Evolutionary conservation across 2,888 invertebrate species (phyloP), one percentile per base, ranked within the genome.

Genomic region (Hecatera dysodea): DNA sequence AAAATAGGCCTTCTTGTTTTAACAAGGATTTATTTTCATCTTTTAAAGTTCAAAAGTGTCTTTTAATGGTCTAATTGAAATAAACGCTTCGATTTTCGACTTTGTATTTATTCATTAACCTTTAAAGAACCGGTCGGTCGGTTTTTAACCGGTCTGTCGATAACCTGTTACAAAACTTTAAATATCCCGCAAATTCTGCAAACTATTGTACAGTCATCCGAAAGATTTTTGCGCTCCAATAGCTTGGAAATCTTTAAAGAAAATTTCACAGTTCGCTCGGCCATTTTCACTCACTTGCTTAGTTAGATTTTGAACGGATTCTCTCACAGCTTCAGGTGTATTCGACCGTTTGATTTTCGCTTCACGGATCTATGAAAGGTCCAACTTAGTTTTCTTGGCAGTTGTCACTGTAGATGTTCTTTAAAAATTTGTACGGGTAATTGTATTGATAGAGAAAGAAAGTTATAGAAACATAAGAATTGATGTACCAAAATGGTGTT

Each of bases 221-320:
- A 56, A 55, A 61, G 72, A 77, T 70, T 63, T 19, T 46, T 75
- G 73, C 59, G 44, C 69, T 42, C 24, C 83, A 75, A 50, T 64
- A 77, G 53, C 17, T 69, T 33, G 72, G 71, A 83, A 77, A 74
- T 75, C 73, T 83, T 81, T 77, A 66, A 83, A 83, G 77, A 72
- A 76, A 77, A 84, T 83, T 85, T 77, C 74, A 79, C 85, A 83
- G 79, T 68, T 63, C 72, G 44, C 27, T 52, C 70, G 52, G 66
- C 71, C 73, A 50, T 71, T 71, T 39, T 42, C 39, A 57, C 27
- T 52, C 69, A 63, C 67, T 67, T 80, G 69, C 69, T 69, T 66
- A 67, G 79, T 79, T 52, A 63, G 76, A 75, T 75, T 65, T 62
- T 3, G 27, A 53, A 42, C 67, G 67, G 78, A 77, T 65, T 72